Base-by-base conservation (phyloP, 2,797 vertebrate genomes). In the Tapera naevia region DNA sequence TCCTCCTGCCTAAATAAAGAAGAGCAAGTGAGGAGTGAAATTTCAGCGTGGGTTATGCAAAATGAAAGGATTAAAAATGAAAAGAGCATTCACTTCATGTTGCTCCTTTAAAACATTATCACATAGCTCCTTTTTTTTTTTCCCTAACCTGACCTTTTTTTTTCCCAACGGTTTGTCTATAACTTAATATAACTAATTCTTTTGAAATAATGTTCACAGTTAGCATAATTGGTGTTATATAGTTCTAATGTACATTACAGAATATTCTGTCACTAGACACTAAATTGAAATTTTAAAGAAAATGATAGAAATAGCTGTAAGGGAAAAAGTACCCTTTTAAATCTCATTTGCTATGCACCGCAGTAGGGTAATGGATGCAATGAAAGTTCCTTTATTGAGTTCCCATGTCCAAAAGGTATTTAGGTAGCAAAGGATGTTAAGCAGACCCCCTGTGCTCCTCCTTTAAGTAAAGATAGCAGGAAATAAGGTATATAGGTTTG, bases 271-370 rank as follows among this genome's bases (percentile, higher is more conserved):
- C 98, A 98, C 98, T 97, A 98, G 98, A 98, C 97, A 98, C 98
- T 98, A 99, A 99, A 99, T 99, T 99, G 98, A 99, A 99, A 98
- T 98, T 98, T 98, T 98, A 98, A 98, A 98, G 98, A 97, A 98
- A 99, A 98, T 97, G 98, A 98, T 98, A 97, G 98, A 98, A 99
- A 98, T 98, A 98, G 98, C 98, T 98, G 98, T 98, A 98, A 98
- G 98, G 98, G 98, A 97, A 96, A 98, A 98, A 98, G 98, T 98
- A 98, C 98, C 98, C 98, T 99, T 99, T 99, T 99, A 99, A 98
- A 99, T 98, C 98, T 99, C 98, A 99, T 99, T 99, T 99, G 99
- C 98, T 99, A 99, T 99, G 99, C 98, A 98, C 98, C 97, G 82
- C 98, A 98, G 98, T 98, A 98, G 98, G 98, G 98, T 98, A 98